phyloP scores from a whole-genome alignment of 2,888 invertebrate species.

The Pristionchus entomophagus region DNA sequence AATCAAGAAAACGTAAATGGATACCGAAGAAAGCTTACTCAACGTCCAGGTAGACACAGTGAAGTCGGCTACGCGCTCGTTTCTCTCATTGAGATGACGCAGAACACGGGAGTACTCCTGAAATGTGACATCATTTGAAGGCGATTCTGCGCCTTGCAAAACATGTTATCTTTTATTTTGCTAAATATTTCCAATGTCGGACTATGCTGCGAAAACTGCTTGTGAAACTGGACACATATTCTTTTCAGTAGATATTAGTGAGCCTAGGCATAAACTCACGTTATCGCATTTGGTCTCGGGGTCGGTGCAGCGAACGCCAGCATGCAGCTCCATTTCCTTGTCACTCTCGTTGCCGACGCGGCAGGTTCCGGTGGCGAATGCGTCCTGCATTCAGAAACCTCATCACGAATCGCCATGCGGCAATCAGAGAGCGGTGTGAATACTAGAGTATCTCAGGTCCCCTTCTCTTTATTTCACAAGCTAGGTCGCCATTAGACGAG shows the following conservation, averaged over 20 bases:
- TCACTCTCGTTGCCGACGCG: neutral
- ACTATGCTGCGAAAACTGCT: neutral
- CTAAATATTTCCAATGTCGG: neutral
- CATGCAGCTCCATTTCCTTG: neutral
- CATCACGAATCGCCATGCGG: neutral
- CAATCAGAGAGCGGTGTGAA: too few relatives aligned
- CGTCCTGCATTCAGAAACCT: neutral
- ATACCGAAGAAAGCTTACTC: neutral
- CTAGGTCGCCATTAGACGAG: too few relatives aligned
- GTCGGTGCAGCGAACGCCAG: neutral
- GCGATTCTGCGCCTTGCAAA: too few relatives aligned
- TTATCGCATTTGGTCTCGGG: neutral
- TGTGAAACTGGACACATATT: neutral
- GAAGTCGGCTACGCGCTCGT: slow-evolving; percentile 4
- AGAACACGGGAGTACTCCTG: slow-evolving; percentile 28
- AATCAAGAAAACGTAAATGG: too few relatives aligned
- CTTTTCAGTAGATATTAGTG: neutral
- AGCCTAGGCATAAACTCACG: neutral
- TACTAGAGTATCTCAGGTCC: too few relatives aligned
- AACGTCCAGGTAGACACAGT: slow-evolving; percentile 23
- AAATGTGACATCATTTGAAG: neutral
- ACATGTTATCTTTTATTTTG: neutral
- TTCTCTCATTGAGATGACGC: slow-evolving; percentile 26
- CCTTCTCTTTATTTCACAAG: neutral
- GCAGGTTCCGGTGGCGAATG: neutral